Evolutionary conservation across 2,113 vertebrate species (phyloP).

Genomic region (Castor canadensis): DNA sequence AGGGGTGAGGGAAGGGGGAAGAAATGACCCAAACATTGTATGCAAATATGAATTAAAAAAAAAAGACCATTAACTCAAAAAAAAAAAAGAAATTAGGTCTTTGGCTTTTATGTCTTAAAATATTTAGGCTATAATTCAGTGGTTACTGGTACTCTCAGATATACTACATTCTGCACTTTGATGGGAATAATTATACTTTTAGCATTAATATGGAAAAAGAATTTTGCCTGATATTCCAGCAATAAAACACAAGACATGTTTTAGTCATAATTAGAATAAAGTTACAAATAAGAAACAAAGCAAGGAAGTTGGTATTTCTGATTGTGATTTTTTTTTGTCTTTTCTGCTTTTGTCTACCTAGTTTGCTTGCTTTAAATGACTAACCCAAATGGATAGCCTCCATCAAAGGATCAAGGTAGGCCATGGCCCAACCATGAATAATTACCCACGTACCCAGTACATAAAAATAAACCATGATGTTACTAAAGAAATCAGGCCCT

Average conservation of each 20-base stretch:
- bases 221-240: not conserved
- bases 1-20: too few species aligned
- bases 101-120: not conserved
- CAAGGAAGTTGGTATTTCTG: not conserved
- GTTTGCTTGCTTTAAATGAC: slow-evolving; percentile 26
- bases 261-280: slow-evolving; percentile 34
- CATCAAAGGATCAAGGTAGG: not conserved
- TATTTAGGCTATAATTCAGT: not conserved
- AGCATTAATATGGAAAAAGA: not conserved
- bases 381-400: not conserved
- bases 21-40: too few species aligned
- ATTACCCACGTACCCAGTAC: not conserved
- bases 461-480: slow-evolving; percentile 5
- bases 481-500: not conserved
- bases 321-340: not conserved
- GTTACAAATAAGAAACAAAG: not conserved
- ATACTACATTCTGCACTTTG: not conserved
- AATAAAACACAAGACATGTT: not conserved
- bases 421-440: not conserved
- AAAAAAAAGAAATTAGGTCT: not conserved
- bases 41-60: too few species aligned
- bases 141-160: not conserved
- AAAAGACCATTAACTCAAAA: too few species aligned
- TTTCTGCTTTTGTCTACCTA: not conserved
- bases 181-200: not conserved